Evolutionary conservation across 2,888 invertebrate species (phyloP).

Genomic region (Sinodicranocentrus sp.): DNA sequence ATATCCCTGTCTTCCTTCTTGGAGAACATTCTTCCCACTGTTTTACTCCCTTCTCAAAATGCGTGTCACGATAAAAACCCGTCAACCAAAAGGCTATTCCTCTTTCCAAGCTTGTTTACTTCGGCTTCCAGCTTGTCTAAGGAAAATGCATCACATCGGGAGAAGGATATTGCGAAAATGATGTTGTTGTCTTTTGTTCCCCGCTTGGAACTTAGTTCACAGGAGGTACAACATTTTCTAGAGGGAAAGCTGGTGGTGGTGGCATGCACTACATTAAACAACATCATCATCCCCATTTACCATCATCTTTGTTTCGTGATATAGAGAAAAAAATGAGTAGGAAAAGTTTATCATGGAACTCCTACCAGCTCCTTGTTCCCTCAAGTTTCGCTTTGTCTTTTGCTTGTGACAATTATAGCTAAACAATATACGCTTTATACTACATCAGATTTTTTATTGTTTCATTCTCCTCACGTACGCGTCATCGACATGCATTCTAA

Average conservation of each 20-base stretch:
- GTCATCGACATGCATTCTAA: too few species aligned
- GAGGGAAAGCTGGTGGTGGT: neutral
- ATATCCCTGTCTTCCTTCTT: too few species aligned
- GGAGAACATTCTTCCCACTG: neutral
- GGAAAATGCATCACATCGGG: neutral
- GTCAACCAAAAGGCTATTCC: neutral
- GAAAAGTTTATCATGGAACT: neutral
- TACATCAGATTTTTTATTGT: neutral
- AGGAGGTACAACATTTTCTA: too few species aligned
- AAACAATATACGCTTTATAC: neutral
- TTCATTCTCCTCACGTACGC: too few species aligned
- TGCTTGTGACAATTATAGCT: neutral
- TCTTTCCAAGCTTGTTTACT: neutral
- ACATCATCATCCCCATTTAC: neutral
- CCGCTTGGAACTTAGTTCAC: neutral
- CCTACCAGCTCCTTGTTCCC: neutral
- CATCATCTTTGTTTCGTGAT: neutral
- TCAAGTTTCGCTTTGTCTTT: neutral
- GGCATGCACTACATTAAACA: slow-evolving; percentile 14
- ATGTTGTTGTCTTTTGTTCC: neutral
- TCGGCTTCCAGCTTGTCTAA: neutral
- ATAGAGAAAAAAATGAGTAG: neutral
- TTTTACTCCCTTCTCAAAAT: neutral
- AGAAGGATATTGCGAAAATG: neutral
- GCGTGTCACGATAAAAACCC: neutral